These are phyloP conservation scores for Trachelus troglodyta DNA, from an alignment of 2,888 invertebrate species.

Conservation along the genomic window DNA sequence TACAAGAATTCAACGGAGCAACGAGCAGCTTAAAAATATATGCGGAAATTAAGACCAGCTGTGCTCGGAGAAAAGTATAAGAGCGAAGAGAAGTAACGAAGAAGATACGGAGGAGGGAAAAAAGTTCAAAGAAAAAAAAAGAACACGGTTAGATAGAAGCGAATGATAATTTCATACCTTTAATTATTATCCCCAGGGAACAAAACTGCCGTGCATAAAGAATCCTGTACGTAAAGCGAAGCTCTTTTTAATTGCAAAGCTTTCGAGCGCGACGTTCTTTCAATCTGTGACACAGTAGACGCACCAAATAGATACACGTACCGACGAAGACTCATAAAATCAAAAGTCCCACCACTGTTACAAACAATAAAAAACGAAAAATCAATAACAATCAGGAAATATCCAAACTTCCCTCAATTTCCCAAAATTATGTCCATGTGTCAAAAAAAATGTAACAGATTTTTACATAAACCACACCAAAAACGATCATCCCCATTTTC, in stretches of 20 bases:
- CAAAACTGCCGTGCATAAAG: background rate
- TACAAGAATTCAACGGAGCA: background rate
- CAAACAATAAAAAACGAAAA: background rate
- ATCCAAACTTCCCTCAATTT: background rate
- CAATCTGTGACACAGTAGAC: background rate
- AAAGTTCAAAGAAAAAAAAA: background rate
- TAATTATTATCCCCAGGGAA: background rate
- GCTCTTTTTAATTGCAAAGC: conserved; percentile 9
- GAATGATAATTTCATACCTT: background rate
- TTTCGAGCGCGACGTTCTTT: conserved; percentile 1
- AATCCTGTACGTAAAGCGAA: background rate
- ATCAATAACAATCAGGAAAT: background rate
- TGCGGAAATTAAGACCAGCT: background rate
- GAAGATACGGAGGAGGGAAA: background rate
- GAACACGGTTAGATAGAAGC: background rate
- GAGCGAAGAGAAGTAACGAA: too few species aligned
- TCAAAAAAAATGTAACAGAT: background rate
- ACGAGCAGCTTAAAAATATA: background rate
- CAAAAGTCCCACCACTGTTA: background rate
- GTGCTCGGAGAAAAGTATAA: background rate
- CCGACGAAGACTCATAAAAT: background rate
- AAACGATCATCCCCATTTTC: background rate
- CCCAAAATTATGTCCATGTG: background rate
- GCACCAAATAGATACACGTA: background rate
- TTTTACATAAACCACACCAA: background rate